phyloP scores from a whole-genome alignment of 2,888 invertebrate genomes.

The Tridacna crocea region DNA sequence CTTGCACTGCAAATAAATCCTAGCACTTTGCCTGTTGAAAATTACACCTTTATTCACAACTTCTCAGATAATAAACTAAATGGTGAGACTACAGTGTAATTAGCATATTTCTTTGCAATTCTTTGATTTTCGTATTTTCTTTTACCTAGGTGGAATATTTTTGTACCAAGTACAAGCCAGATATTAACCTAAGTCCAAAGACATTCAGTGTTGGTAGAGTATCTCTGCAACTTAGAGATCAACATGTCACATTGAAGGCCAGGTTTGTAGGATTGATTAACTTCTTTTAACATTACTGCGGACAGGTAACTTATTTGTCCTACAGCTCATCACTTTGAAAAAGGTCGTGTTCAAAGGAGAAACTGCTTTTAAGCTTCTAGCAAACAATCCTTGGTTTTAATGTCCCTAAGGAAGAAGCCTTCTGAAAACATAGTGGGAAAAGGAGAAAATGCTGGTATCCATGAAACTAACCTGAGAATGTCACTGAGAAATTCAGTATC shows the following conservation, averaged over 20 bases:
- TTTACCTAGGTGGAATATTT: constrained; percentile 89
- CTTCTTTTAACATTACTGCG: neutral
- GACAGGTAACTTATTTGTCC: neutral
- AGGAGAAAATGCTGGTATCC: no score
- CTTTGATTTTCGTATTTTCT: neutral
- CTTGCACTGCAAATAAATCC: no score
- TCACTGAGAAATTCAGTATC: no score
- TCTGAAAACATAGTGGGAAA: no score
- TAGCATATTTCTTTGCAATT: neutral
- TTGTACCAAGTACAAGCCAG: constrained; percentile 91
- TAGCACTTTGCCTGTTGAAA: no score
- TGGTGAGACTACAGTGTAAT: no score
- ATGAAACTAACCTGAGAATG: no score
- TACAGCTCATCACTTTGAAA: neutral
- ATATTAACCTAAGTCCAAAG: constrained; percentile 87
- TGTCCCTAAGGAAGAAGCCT: no score
- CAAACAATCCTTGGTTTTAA: no score
- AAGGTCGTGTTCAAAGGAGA: neutral
- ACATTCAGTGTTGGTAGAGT: constrained; percentile 90
- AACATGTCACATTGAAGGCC: constrained; percentile 36
- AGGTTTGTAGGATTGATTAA: constrained; percentile 45
- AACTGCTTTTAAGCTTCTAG: no score
- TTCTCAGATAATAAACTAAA: no score
- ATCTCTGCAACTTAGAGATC: constrained; percentile 80
- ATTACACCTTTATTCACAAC: no score